A percentile compares a stretch with the other conserved stretches of the same genome.
Conservation (phyloP, 2,113 vertebrate species). For the Bagarius yarrelli region DNA sequence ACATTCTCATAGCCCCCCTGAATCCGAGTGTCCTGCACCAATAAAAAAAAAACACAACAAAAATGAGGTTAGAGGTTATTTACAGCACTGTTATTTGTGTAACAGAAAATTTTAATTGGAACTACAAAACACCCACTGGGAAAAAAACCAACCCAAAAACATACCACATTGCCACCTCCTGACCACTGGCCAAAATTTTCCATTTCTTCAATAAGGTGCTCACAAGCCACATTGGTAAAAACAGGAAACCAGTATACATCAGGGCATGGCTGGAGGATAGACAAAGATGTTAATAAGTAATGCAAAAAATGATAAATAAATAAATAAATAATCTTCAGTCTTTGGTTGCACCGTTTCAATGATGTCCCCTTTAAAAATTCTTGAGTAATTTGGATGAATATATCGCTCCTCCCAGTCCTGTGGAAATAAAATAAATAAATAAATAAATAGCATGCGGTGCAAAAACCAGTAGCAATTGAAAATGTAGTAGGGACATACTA, state of each 20-base stretch:
- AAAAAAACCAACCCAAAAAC: conserved; percentile 35
- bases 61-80: neutral
- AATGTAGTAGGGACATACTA: neutral
- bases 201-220: conserved; percentile 93
- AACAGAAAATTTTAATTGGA: too few species aligned
- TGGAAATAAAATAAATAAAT: conserved; percentile 35
- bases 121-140: neutral
- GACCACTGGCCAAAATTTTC: conserved; percentile 93
- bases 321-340: conserved; percentile 4
- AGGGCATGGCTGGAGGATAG: conserved; percentile 82
- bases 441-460: too few species aligned
- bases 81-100: neutral
- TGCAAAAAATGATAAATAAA: conserved; percentile 7
- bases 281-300: neutral
- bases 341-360: conserved; percentile 75
- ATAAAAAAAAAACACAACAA: neutral
- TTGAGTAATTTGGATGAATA: conserved; percentile 89
- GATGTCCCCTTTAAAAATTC: conserved; percentile 78
- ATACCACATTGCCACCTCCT: conserved; percentile 76
- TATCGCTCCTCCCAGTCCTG: conserved; percentile 97
- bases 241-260: conserved; percentile 98
- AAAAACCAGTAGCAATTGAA: neutral
- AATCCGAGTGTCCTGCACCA: conserved; percentile 84
- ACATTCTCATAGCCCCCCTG: conserved; percentile 98
- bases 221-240: conserved; percentile 81